Evolutionary conservation across 2,113 vertebrate genomes (phyloP).

Genomic region (Hippoglossus stenolepis): DNA sequence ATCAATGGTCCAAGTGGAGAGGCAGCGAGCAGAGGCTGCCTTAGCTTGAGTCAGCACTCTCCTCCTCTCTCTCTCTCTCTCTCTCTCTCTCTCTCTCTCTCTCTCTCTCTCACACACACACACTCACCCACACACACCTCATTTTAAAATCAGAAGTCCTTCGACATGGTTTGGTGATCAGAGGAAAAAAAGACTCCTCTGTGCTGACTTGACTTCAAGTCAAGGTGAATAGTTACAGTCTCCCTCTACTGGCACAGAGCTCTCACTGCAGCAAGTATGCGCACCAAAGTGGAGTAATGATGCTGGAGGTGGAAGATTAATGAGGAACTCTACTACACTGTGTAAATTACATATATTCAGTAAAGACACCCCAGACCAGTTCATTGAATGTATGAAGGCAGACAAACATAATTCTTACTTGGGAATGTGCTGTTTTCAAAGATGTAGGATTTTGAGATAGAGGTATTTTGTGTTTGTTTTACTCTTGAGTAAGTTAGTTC

Average conservation of each 20-base stretch:
- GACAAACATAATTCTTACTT: neutral
- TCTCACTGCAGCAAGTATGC: conserved; percentile 27
- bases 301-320: too few species aligned
- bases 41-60: conserved; percentile 64
- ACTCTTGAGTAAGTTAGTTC: too few species aligned
- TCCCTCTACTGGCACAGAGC: conserved; percentile 58
- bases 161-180: conserved; percentile 14
- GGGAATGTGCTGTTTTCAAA: neutral
- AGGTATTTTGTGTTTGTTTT: too few species aligned
- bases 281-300: too few species aligned
- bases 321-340: neutral
- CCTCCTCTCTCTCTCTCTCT: neutral
- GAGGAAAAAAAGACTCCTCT: conserved; percentile 19
- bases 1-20: conserved; percentile 70
- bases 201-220: conserved; percentile 2
- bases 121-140: neutral
- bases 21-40: conserved; percentile 52
- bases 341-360: neutral
- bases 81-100: neutral
- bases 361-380: neutral
- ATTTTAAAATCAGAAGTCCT: conserved; percentile 23
- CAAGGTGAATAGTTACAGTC: conserved; percentile 47
- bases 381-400: neutral
- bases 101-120: too few species aligned
- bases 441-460: too few species aligned